phyloP scores from a whole-genome alignment of 2,113 vertebrate genomes.

The Lepisosteus osseus region DNA sequence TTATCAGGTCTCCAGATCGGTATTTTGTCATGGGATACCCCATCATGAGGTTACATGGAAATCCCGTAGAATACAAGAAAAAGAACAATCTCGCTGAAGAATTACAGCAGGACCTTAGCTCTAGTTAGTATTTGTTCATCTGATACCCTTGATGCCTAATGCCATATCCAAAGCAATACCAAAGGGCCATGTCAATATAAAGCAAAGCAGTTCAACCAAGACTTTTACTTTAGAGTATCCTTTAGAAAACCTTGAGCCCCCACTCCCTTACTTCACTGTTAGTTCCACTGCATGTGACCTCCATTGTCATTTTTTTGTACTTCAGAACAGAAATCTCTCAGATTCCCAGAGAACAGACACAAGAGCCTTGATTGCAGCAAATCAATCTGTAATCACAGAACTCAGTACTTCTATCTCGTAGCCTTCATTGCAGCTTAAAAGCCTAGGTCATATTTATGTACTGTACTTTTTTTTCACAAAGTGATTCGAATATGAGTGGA shows the following conservation, averaged over 20 bases:
- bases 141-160: background rate
- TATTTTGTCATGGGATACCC: too few relatives aligned
- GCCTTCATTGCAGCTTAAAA: conserved; percentile 62
- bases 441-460: conserved; percentile 63
- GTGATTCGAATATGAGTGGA: conserved; percentile 43
- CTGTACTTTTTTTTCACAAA: conserved; percentile 44
- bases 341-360: conserved; percentile 56
- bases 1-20: too few relatives aligned
- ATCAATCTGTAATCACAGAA: conserved; percentile 72
- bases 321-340: conserved; percentile 63
- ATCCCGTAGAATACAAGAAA: too few relatives aligned
- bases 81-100: conserved; percentile 7
- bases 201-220: conserved; percentile 34
- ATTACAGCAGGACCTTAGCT: conserved; percentile 30
- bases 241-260: conserved; percentile 16
- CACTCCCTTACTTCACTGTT: conserved; percentile 3
- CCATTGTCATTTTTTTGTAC: conserved; percentile 51
- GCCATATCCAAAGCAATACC: too few relatives aligned
- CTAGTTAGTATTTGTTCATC: conserved; percentile 35
- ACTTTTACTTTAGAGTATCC: conserved; percentile 31
- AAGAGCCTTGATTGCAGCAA: conserved; percentile 71
- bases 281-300: conserved; percentile 45
- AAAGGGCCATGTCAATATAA: conserved; percentile 29
- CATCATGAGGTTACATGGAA: too few relatives aligned
- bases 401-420: conserved; percentile 63